Evolutionary conservation across 1,140 invertebrate species (phyloP), one percentile per base, ranked within the genome.

Genomic region (Lepidurus packardi): DNA sequence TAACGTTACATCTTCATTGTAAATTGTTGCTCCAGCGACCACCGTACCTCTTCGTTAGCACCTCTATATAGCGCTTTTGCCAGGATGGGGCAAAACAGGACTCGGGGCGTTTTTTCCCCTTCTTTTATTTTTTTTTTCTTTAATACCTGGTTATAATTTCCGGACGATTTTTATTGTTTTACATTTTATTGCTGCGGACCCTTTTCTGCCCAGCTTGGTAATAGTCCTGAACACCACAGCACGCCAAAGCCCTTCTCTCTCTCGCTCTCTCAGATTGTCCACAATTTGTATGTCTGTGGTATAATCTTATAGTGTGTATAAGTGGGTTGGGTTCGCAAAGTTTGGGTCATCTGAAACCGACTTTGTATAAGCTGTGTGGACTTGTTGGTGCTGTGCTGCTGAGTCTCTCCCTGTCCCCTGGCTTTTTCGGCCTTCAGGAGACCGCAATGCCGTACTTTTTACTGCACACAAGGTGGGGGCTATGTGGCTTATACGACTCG

Each of bases 11-110:
- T 65, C 53, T 65, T 65, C 53, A 65, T 65, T 65, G 53, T 65
- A 65, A 65, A 65, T 65, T 65, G 16, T 21, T 7, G 53, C 53
- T 7, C 8, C 53, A 16, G 53, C 53, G 53, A 65, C 53, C 53
- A 65, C 53, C 53, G 21, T 65, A 65, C 53, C 53, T 65, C 53
- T 65, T 65, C 53, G 53, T 65, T 65, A 65, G 53, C 53, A 65
- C 53, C 53, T 65, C 53, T 7, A 9, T 65, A 34, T 34, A 34
- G 34, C 53, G 9, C 53, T 16, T 47, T 6, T 0, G 6, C 45
- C 45, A 7, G 45, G 45, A 47, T 16, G 10, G 10, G 45, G 45
- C 10, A 4, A 47, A 65, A 65, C 53, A 65, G 16, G 53, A 65
- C 53, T 65, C 21, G 13, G 9, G 53, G 53, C 53, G 13, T 65